A percentile compares a stretch with the other conserved stretches of the same genome.
Evolutionary conservation across 1,140 invertebrate genomes (phyloP).

Genomic region (Drosophila mayri): DNA sequence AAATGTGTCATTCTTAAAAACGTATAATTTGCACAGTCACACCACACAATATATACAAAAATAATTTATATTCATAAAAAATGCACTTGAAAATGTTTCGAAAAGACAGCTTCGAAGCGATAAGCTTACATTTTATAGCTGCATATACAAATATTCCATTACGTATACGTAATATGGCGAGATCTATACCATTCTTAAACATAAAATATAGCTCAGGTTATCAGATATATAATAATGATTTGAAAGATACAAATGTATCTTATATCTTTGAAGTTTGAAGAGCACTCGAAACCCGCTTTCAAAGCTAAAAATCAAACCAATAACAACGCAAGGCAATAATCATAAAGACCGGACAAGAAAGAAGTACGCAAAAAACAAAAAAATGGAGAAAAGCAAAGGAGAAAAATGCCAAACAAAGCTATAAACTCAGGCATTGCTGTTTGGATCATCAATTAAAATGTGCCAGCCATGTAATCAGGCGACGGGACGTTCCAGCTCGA

Average conservation of each 20-base stretch:
- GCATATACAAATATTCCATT: conserved; percentile 6
- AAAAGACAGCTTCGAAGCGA: neutral
- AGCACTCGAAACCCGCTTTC: conserved; percentile 48
- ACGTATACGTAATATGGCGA: conserved; percentile 15
- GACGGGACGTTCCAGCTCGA: conserved; percentile 24
- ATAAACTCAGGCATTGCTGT: conserved; percentile 45
- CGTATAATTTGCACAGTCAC: conserved; percentile 21
- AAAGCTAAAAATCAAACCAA: conserved; percentile 9
- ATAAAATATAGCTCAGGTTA: neutral
- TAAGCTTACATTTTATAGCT: conserved; percentile 1
- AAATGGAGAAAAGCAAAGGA: conserved; percentile 18
- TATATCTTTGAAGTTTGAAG: conserved; percentile 12
- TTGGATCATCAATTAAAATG: conserved; percentile 74
- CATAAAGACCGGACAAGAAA: conserved; percentile 52
- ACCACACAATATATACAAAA: neutral
- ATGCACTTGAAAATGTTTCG: conserved; percentile 21
- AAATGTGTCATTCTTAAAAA: conserved; percentile 45
- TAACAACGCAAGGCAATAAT: conserved; percentile 62
- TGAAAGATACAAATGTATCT: conserved; percentile 10
- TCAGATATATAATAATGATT: neutral
- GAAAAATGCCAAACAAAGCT: conserved; percentile 46
- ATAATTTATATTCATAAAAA: conserved; percentile 3
- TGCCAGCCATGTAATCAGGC: conserved; percentile 60
- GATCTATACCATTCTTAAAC: neutral
- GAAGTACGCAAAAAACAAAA: conserved; percentile 19